Percentiles rank a stretch among this genome's conserved stretches.
Conservation (phyloP, 2,113 vertebrate species). For the Cichladusa arquata region DNA sequence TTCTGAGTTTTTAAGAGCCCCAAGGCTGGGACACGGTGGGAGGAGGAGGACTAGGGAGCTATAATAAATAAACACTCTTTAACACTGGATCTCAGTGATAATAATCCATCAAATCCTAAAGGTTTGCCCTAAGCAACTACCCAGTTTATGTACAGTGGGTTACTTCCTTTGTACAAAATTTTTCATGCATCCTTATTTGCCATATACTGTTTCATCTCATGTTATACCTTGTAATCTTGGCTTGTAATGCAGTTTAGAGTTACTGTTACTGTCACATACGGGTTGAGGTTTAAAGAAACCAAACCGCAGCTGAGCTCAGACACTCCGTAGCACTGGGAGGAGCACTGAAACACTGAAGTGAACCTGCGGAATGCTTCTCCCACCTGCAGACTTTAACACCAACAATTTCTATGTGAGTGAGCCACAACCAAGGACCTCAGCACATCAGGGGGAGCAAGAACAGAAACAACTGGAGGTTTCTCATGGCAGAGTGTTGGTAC, state of each 20-base stretch:
- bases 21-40: background rate
- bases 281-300: constrained; percentile 16
- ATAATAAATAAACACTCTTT: constrained; percentile 23
- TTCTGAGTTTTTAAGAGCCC: background rate
- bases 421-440: background rate
- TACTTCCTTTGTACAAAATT: constrained; percentile 30
- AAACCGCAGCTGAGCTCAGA: background rate
- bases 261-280: background rate
- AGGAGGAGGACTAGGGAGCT: background rate
- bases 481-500: background rate
- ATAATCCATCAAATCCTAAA: constrained; percentile 39
- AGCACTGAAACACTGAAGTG: background rate
- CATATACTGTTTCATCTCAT: constrained; percentile 22
- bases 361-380: background rate
- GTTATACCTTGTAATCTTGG: constrained; percentile 30
- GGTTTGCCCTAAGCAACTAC: constrained; percentile 11
- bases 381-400: background rate
- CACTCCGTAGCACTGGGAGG: fast-evolving
- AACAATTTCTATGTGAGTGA: background rate
- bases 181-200: constrained; percentile 29
- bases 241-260: background rate
- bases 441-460: background rate
- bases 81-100: constrained; percentile 4
- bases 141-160: background rate
- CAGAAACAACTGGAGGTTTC: background rate